These are phyloP conservation scores for Rhagophthalmus giganteus DNA, from an alignment of 2,888 invertebrate species.

Conservation along the genomic window DNA sequence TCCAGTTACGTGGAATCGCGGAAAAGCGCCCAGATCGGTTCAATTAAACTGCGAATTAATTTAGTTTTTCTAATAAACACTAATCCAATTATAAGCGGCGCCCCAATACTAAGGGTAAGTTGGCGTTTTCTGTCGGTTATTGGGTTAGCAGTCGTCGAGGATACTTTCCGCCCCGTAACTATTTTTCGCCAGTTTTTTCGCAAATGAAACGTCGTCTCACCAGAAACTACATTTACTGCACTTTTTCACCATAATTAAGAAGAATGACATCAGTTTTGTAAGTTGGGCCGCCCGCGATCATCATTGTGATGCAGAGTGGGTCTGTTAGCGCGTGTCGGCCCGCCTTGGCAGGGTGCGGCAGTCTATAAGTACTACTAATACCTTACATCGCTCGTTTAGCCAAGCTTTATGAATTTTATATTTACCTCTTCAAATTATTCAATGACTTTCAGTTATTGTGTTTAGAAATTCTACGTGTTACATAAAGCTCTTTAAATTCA, in stretches of 20 bases:
- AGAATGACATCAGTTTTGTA: conserved; percentile 42
- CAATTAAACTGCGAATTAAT: too few species aligned
- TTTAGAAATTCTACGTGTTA: conserved; percentile 7
- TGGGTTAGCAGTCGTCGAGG: too few species aligned
- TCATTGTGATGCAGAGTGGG: conserved; percentile 49
- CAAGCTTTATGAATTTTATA: conserved; percentile 32
- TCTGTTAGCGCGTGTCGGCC: conserved; percentile 51
- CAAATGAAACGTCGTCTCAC: background rate
- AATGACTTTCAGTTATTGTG: conserved; percentile 26
- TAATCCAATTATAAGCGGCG: too few species aligned
- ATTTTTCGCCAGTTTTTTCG: background rate
- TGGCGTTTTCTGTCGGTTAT: too few species aligned
- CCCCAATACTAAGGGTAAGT: too few species aligned
- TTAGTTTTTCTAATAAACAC: too few species aligned
- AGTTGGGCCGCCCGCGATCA: conserved; percentile 46
- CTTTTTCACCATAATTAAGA: conserved; percentile 38
- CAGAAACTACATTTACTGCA: background rate
- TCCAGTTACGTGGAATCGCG: too few species aligned
- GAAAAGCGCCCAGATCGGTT: too few species aligned
- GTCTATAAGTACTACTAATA: conserved; percentile 46
- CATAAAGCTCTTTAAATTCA: background rate
- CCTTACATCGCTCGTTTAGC: conserved; percentile 38
- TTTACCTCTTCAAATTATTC: conserved; percentile 27
- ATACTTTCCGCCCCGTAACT: background rate
- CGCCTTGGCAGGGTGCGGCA: conserved; percentile 49